A percentile compares a stretch with the other conserved stretches of the same genome.
These are phyloP conservation scores for Drosophila simulans DNA, from an alignment of 1,140 invertebrate genomes.

Conservation along the genomic window DNA sequence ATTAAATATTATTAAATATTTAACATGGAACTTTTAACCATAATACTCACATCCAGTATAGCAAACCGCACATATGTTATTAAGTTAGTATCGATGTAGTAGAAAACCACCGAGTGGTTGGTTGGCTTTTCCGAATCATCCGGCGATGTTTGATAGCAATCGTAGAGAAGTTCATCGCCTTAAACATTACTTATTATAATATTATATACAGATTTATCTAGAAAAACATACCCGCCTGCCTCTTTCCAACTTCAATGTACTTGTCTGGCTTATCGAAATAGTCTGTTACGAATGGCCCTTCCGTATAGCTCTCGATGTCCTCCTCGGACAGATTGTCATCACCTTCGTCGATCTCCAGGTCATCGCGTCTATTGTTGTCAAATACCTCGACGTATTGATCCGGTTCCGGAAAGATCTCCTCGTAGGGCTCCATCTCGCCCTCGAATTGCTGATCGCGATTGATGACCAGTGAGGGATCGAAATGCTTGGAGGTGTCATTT, in stretches of 20 bases:
- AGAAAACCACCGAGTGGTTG: constrained; percentile 61
- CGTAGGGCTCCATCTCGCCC: constrained; percentile 43
- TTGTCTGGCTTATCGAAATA: constrained; percentile 55
- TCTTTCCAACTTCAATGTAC: constrained; percentile 60
- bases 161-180: constrained; percentile 68
- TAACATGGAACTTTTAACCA: no score
- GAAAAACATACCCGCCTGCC: constrained; percentile 56
- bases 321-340: constrained; percentile 2
- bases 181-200: not conserved
- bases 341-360: constrained; percentile 7
- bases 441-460: constrained; percentile 63
- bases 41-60: constrained; percentile 69
- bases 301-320: constrained; percentile 8
- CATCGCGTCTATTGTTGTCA: constrained; percentile 19
- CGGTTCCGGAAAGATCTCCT: not conserved
- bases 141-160: constrained; percentile 53
- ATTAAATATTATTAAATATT: no score
- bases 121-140: constrained; percentile 2
- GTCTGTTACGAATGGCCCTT: not conserved
- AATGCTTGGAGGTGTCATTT: constrained; percentile 41
- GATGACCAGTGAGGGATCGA: constrained; percentile 53
- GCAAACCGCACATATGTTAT: constrained; percentile 77
- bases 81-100: constrained; percentile 67
- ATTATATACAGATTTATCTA: not conserved
- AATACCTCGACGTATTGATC: constrained; percentile 1